Evolutionary conservation across 1,140 invertebrate species (phyloP), one percentile per base, ranked within the genome.

Genomic region (Cydia splendana): DNA sequence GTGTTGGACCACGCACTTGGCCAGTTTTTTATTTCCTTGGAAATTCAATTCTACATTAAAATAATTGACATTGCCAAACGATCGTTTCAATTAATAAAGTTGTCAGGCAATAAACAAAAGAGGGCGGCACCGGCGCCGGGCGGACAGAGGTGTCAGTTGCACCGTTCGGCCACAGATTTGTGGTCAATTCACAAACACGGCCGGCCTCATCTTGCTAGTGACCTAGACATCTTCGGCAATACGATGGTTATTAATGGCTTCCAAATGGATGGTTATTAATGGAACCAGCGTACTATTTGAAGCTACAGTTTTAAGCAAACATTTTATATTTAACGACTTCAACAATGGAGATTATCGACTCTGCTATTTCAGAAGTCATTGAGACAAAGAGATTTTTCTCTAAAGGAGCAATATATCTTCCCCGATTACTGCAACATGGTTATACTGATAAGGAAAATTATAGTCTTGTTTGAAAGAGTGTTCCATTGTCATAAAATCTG

Each of bases 61-160:
- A 24, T 62, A 62, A 62, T 62, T 24, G 57, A 24, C 57, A 12
- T 62, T 62, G 10, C 18, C 20, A 10, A 62, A 62, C 57, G 57
- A 62, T 62, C 67, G 67, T 71, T 71, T 71, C 34, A 71, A 71
- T 71, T 71, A 71, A 71, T 71, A 71, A 45, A 38, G 34, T 38
- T 71, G 67, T 71, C 67, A 71, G 34, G 67, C 34, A 71, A 38
- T 71, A 71, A 71, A 71, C 67, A 71, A 71, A 71, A 71, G 67
- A 71, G 67, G 67, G 67, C 67, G 67, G 67, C 34, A 42, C 67
- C 30, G 67, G 67, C 67, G 30, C 30, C 67, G 34, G 67, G 67
- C 67, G 65, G 65, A 57, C 65, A 71, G 67, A 42, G 67, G 67
- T 71, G 67, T 71, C 67, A 71, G 28, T 71, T 71, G 67, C 67